A percentile compares a stretch with the other conserved stretches of the same genome.
phyloP scores from a whole-genome alignment of 2,888 invertebrate genomes.

The Cheilosia pagana region DNA sequence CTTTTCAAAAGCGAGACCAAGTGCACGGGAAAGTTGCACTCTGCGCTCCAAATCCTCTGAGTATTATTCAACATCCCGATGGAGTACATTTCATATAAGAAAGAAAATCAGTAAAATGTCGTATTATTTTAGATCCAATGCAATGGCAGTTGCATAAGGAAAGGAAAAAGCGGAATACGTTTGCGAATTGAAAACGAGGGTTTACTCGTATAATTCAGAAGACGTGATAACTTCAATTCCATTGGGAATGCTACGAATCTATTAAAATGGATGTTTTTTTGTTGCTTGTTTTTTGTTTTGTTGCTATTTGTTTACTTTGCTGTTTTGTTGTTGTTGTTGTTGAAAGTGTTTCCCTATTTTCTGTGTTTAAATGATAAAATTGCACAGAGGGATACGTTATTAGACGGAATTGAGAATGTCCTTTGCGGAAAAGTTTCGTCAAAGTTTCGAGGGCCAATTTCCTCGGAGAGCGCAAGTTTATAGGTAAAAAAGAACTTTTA shows the following conservation, averaged over 20 bases:
- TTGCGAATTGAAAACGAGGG: slow-evolving; percentile 65
- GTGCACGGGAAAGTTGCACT: slow-evolving; percentile 70
- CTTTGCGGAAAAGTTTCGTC: slow-evolving; percentile 28
- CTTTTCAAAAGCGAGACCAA: slow-evolving; percentile 32
- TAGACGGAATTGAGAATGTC: slow-evolving; percentile 11
- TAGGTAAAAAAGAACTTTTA: background rate
- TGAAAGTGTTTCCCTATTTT: slow-evolving; percentile 27
- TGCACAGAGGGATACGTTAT: slow-evolving; percentile 57
- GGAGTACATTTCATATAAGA: slow-evolving; percentile 65
- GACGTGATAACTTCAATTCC: slow-evolving; percentile 66
- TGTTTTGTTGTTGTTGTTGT: slow-evolving; percentile 33
- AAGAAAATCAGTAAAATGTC: slow-evolving; percentile 71
- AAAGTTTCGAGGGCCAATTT: slow-evolving; percentile 44
- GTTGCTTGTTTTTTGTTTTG: background rate
- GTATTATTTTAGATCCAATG: slow-evolving; percentile 65
- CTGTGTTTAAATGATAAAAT: slow-evolving; percentile 55
- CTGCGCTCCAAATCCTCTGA: slow-evolving; percentile 57
- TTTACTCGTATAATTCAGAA: slow-evolving; percentile 64
- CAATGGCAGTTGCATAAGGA: slow-evolving; percentile 9
- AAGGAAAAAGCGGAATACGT: slow-evolving; percentile 43
- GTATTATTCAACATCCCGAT: slow-evolving; percentile 70
- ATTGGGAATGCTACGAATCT: slow-evolving; percentile 58
- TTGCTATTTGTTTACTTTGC: slow-evolving; percentile 11
- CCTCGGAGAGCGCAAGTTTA: background rate
- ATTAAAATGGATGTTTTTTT: slow-evolving; percentile 53